Percentiles rank a stretch among this genome's conserved stretches.
These are phyloP conservation scores for Marmota flaviventris DNA, from an alignment of 2,113 vertebrate species.

Conservation along the genomic window DNA sequence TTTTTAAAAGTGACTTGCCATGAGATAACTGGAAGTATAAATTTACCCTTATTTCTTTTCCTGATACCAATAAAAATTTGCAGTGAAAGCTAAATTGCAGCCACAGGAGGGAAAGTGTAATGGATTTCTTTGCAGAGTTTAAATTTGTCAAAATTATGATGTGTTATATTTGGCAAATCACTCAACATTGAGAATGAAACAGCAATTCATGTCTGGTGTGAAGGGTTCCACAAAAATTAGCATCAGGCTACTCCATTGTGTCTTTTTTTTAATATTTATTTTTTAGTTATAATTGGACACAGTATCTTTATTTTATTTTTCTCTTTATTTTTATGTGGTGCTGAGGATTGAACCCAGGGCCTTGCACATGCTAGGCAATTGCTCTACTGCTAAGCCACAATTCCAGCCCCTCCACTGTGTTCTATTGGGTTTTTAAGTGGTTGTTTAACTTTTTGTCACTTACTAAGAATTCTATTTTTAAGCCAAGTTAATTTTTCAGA, in stretches of 20 bases:
- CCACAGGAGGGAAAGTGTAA: constrained; percentile 59
- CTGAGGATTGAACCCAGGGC: too few relatives aligned
- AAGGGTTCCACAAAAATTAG: constrained; percentile 40
- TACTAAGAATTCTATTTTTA: constrained; percentile 49
- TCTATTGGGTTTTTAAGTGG: neutral
- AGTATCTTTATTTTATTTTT: too few relatives aligned
- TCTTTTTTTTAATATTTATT: neutral
- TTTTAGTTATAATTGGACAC: too few relatives aligned
- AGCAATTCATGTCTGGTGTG: constrained; percentile 12
- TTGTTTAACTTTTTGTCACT: constrained; percentile 42
- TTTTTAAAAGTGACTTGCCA: constrained; percentile 58
- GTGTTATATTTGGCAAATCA: constrained; percentile 78
- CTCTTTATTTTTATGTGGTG: too few relatives aligned
- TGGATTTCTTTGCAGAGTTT: constrained; percentile 76
- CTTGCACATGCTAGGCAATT: too few relatives aligned
- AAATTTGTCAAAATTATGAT: constrained; percentile 79
- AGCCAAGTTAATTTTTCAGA: constrained; percentile 37
- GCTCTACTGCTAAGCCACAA: too few relatives aligned
- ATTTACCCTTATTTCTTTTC: constrained; percentile 70
- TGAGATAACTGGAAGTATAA: constrained; percentile 72
- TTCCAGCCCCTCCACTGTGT: too few relatives aligned
- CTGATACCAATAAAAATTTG: constrained; percentile 71
- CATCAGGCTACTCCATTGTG: neutral
- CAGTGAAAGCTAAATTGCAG: constrained; percentile 76
- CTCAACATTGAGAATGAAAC: constrained; percentile 45